Evolutionary conservation across 2,888 invertebrate species (phyloP).

Genomic region (Drosophila paramelanica): DNA sequence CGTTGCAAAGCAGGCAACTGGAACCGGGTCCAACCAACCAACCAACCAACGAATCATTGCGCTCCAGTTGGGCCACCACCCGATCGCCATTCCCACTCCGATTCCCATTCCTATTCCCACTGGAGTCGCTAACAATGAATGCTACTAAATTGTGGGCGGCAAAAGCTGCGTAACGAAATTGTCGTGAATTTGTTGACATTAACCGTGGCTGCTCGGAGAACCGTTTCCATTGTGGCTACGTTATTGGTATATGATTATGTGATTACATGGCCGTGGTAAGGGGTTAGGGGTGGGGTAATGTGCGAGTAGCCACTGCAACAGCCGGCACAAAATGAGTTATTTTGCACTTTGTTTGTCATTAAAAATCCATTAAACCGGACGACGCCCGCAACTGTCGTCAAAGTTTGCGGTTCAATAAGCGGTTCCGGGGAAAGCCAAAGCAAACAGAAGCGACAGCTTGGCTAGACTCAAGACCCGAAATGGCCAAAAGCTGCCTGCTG

Average conservation of each 20-base stretch:
- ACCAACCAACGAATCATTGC: conserved; percentile 23
- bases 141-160: conserved; percentile 68
- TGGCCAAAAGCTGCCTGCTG: conserved; percentile 1
- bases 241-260: conserved; percentile 41
- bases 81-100: not conserved
- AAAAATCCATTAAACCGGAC: conserved; percentile 68
- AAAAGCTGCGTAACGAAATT: conserved; percentile 62
- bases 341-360: conserved; percentile 71
- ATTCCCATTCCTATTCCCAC: not conserved
- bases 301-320: conserved; percentile 6
- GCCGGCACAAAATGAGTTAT: conserved; percentile 65
- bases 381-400: conserved; percentile 60
- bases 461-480: not conserved
- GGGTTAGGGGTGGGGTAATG: not conserved
- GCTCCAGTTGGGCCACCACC: conserved; percentile 13
- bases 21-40: conserved; percentile 29
- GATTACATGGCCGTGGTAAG: conserved; percentile 21
- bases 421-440: conserved; percentile 14
- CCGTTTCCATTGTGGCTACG: conserved; percentile 8
- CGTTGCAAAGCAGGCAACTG: conserved; percentile 42
- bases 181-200: conserved; percentile 71
- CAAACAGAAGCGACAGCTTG: conserved; percentile 35
- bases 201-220: conserved; percentile 2
- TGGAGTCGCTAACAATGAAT: conserved; percentile 17
- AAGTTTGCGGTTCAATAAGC: conserved; percentile 54